Evolutionary conservation across 2,888 invertebrate species (phyloP), one percentile per base, ranked within the genome.

Genomic region (Acleris cristana): DNA sequence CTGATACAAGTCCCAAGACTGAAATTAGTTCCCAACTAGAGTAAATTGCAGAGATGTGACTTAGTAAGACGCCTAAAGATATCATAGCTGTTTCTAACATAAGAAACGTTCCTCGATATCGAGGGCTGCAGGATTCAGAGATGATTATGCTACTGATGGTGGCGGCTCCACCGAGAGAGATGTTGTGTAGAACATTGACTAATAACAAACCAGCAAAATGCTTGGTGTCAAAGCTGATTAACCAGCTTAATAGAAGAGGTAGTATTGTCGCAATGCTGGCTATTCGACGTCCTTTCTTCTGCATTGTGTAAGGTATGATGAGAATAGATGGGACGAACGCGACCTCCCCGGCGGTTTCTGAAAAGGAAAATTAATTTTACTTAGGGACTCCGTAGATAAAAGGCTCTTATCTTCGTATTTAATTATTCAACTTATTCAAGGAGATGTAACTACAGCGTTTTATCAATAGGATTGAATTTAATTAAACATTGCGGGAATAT

Each of bases 261-360:
- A 73, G 7, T 23, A 65, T 65, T n/a, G 75, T 74, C 18, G 56
- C 70, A 45, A 74, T 54, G 67, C 63, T 72, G n/a, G 75, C 76
- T 12, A 71, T 66, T 23, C 73, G 63, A 21, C 76, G 65, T 12
- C 75, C 75, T 65, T 73, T 74, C 63, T 70, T 75, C 71, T 76
- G 75, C 76, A 75, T 75, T 66, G 65, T 57, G 63, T 69, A 71
- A 57, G 76, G 74, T 73, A 74, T 75, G 61, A 73, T 67, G 57
- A 79, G 55, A 53, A 79, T 74, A 48, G 76, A 74, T 67, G 74
- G 72, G 19, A 73, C 69, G 57, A 75, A 76, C 7, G 74, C 76
- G 52, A 75, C 67, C 69, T 74, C 76, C 12, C 76, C 75, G 44
- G 71, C 71, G 48, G 69, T 72, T 65, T 76, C 74, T 77, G 75